Evolutionary conservation across 1,140 invertebrate genomes (phyloP).

Genomic region (Centruroides vittatus): DNA sequence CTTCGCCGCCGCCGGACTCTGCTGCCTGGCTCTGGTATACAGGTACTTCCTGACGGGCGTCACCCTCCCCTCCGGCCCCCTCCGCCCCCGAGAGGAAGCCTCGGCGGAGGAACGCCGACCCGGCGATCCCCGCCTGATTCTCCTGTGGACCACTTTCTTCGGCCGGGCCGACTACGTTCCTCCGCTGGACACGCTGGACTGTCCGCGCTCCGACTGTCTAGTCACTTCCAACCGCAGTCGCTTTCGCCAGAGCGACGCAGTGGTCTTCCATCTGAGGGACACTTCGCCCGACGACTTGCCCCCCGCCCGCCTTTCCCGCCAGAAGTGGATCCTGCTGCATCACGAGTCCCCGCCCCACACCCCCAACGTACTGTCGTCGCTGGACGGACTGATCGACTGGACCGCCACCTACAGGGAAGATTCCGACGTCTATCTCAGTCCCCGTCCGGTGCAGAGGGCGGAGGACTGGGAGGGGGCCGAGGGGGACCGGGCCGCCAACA

Average conservation of each 20-base stretch:
- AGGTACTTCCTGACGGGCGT: no score
- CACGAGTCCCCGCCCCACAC: conserved; percentile 20
- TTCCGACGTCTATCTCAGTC: conserved; percentile 34
- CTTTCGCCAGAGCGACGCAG: conserved; percentile 10
- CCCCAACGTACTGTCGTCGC: conserved; percentile 7
- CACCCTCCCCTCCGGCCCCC: no score
- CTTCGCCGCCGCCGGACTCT: no score
- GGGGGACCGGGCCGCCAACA: conserved; percentile 7
- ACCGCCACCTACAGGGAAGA: conserved; percentile 41
- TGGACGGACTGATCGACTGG: conserved; percentile 38
- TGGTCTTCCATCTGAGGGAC: conserved; percentile 21
- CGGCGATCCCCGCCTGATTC: conserved; percentile 2
- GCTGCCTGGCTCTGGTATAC: no score
- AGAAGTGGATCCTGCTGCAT: conserved; percentile 20
- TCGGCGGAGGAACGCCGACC: neutral
- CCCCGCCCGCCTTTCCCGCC: conserved; percentile 18
- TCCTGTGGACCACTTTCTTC: conserved; percentile 17
- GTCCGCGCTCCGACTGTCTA: conserved; percentile 8
- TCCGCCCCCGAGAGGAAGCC: no score
- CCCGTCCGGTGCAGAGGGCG: conserved; percentile 3
- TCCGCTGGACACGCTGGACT: conserved; percentile 1
- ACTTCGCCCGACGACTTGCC: conserved; percentile 24
- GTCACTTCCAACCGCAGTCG: conserved; percentile 15
- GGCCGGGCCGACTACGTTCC: conserved; percentile 9
- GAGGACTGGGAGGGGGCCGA: neutral